Conservation (phyloP, 1,140 invertebrate species). For the Lasioglossum baleicum region DNA sequence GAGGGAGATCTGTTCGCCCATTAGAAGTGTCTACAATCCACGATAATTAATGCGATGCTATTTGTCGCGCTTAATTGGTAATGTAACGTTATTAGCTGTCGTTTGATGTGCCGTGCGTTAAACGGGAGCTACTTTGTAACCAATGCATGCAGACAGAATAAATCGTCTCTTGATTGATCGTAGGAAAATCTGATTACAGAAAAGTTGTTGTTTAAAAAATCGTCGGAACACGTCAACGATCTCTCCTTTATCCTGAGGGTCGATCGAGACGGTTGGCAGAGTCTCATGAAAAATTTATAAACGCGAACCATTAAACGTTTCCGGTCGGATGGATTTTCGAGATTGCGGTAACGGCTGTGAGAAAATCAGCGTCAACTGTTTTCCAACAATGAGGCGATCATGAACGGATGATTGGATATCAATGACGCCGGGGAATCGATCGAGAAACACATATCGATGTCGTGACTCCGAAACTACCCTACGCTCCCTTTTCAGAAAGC, state of each 20-base stretch:
- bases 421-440: slow-evolving; percentile 72
- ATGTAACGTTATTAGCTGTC: not conserved
- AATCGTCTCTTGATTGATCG: no score
- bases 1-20: not conserved
- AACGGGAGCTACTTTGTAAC: no score
- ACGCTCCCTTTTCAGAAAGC: slow-evolving; percentile 26
- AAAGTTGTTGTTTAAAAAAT: no score
- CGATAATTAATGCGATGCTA: slow-evolving; percentile 5
- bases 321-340: slow-evolving; percentile 69
- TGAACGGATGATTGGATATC: slow-evolving; percentile 77
- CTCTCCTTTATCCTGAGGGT: not conserved
- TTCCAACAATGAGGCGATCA: slow-evolving; percentile 70
- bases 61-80: not conserved
- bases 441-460: slow-evolving; percentile 70
- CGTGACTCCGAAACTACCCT: slow-evolving; percentile 46
- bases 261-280: not conserved
- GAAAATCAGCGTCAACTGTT: slow-evolving; percentile 69
- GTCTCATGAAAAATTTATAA: slow-evolving; percentile 69
- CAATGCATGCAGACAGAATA: no score
- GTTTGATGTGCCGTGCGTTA: not conserved
- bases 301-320: slow-evolving; percentile 70
- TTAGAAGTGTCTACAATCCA: not conserved
- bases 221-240: not conserved
- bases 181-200: no score
- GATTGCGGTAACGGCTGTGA: slow-evolving; percentile 69